Percentiles rank a stretch among this genome's conserved stretches.
phyloP scores from a whole-genome alignment of 2,113 vertebrate genomes.

The Pao palembangensis region DNA sequence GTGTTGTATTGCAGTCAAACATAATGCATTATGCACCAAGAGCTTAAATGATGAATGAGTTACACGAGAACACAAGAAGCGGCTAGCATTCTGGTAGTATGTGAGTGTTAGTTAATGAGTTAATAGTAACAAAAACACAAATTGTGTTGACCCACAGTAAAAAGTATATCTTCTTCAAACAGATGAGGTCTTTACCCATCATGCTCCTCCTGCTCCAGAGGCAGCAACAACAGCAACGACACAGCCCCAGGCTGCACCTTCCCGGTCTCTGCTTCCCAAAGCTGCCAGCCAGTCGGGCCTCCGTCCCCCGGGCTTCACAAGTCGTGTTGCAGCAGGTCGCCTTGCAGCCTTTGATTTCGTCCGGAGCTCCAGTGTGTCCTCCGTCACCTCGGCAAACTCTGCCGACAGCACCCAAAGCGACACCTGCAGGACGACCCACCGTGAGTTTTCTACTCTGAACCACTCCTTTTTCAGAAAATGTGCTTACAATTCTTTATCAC shows the following conservation, averaged over 20 bases:
- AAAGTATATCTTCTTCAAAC: constrained; percentile 7
- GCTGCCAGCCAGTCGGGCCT: constrained; percentile 81
- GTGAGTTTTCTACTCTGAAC: constrained; percentile 76
- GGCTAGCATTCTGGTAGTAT: constrained; percentile 13
- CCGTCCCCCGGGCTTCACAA: constrained; percentile 87
- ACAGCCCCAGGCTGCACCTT: constrained; percentile 64
- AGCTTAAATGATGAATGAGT: constrained; percentile 42
- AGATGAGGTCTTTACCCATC: constrained; percentile 51
- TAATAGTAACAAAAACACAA: constrained; percentile 11
- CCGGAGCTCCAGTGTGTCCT: constrained; percentile 90
- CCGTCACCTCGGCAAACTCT: constrained; percentile 86
- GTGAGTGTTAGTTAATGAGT: constrained; percentile 32
- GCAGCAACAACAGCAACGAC: constrained; percentile 48
- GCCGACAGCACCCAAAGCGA: constrained; percentile 82
- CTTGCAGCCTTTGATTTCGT: constrained; percentile 90
- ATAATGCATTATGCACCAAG: constrained; percentile 31
- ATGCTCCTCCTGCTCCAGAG: constrained; percentile 38
- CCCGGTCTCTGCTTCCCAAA: constrained; percentile 86
- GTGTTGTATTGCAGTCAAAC: constrained; percentile 10
- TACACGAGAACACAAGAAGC: constrained; percentile 9
- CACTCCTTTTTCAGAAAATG: neutral
- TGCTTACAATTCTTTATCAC: neutral
- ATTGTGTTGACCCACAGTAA: neutral
- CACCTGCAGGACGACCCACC: constrained; percentile 76
- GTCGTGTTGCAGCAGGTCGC: constrained; percentile 83